These are phyloP conservation scores for Trialeurodes vaporariorum DNA, from an alignment of 1,140 invertebrate genomes.

Conservation along the genomic window DNA sequence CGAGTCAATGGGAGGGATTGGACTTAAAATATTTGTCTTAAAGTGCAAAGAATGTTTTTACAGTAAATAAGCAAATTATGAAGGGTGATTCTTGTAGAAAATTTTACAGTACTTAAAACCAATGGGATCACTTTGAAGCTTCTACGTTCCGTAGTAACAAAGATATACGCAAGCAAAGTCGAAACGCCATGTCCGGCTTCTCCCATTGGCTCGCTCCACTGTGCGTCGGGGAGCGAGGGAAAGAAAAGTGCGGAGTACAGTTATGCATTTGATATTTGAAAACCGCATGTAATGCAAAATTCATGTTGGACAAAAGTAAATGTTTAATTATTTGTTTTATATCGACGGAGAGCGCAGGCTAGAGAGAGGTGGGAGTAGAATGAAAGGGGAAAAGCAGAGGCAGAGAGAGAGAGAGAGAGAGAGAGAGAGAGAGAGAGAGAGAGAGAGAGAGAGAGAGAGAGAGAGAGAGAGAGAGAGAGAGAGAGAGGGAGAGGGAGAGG, in stretches of 20 bases:
- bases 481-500: not conserved
- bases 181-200: too few species aligned
- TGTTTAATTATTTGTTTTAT: constrained; percentile 1
- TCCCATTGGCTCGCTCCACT: too few species aligned
- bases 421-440: not conserved
- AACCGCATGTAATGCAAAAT: not conserved
- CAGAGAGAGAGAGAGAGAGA: not conserved
- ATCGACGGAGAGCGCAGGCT: not conserved
- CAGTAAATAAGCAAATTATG: too few species aligned
- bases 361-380: not conserved
- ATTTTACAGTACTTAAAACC: too few species aligned
- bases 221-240: too few species aligned
- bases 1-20: too few species aligned
- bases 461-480: not conserved
- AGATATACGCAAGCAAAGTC: too few species aligned
- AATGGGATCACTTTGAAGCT: too few species aligned
- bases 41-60: too few species aligned
- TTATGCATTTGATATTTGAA: not conserved
- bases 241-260: not conserved
- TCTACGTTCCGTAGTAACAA: too few species aligned
- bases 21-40: too few species aligned
- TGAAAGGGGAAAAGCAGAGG: not conserved
- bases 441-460: not conserved
- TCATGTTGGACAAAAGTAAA: not conserved
- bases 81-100: too few species aligned